Evolutionary conservation across 1,140 invertebrate species (phyloP).

Genomic region (Trissolcus basalis): DNA sequence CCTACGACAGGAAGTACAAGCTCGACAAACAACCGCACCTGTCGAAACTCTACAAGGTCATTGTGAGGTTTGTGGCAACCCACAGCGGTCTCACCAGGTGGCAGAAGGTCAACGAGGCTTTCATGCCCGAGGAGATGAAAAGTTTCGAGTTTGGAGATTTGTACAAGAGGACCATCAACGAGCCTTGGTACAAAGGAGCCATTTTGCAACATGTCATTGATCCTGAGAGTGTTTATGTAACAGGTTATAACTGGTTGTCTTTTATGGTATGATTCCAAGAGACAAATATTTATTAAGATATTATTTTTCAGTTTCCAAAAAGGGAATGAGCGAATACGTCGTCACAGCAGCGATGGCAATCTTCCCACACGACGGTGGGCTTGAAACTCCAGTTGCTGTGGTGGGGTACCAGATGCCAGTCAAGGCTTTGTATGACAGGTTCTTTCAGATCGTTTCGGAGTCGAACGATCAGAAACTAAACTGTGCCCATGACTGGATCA

Average conservation of each 20-base stretch:
- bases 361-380: conserved; percentile 85
- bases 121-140: conserved; percentile 18
- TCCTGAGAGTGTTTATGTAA: conserved; percentile 76
- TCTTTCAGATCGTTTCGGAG: conserved; percentile 82
- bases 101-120: conserved; percentile 74
- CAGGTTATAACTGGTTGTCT: conserved; percentile 59
- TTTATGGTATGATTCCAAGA: too few relatives aligned
- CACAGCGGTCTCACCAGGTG: conserved; percentile 92
- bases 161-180: conserved; percentile 88
- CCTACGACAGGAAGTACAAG: conserved; percentile 80
- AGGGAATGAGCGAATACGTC: conserved; percentile 76
- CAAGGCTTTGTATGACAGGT: conserved; percentile 80
- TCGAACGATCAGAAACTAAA: conserved; percentile 61
- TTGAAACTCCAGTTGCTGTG: conserved; percentile 89
- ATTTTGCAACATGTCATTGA: conserved; percentile 89
- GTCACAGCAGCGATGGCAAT: conserved; percentile 91
- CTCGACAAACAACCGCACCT: conserved; percentile 65
- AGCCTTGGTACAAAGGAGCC: conserved; percentile 94
- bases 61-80: conserved; percentile 88
- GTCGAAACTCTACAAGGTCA: conserved; percentile 80
- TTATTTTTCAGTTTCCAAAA: conserved; percentile 85
- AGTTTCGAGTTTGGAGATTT: conserved; percentile 86
- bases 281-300: too few relatives aligned
- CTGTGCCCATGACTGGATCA: conserved; percentile 79
- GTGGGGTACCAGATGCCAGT: conserved; percentile 90